phyloP scores from a whole-genome alignment of 2,113 vertebrate genomes.

The Nansenia antarctica region DNA sequence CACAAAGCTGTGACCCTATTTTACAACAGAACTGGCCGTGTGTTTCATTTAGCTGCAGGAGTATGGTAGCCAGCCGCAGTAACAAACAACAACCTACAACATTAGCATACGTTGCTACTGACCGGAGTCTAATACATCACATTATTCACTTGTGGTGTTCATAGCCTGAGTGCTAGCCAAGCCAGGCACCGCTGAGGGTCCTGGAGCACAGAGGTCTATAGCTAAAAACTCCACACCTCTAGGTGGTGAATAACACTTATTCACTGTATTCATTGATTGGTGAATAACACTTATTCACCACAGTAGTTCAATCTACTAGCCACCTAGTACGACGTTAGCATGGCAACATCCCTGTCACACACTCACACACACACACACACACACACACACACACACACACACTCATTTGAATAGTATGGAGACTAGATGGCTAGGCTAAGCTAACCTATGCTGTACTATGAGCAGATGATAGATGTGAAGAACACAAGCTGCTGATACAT shows the following conservation, averaged over 20 bases:
- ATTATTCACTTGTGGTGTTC: slow-evolving; percentile 56
- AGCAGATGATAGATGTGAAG: slow-evolving; percentile 61
- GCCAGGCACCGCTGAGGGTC: slow-evolving; percentile 59
- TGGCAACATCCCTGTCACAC: slow-evolving; percentile 1
- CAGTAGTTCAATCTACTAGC: slow-evolving; percentile 11
- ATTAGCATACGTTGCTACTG: slow-evolving; percentile 62
- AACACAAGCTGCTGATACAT: slow-evolving; percentile 65
- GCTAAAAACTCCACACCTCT: no score
- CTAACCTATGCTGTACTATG: slow-evolving; percentile 38
- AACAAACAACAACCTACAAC: slow-evolving; percentile 53
- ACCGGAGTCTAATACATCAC: slow-evolving; percentile 61
- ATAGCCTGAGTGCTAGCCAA: slow-evolving; percentile 62
- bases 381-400: not conserved
- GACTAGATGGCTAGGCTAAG: slow-evolving; percentile 46
- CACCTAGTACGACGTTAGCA: not conserved
- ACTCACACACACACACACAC: slow-evolving; percentile 19
- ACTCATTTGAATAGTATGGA: slow-evolving; percentile 47
- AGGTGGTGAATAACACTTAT: slow-evolving; percentile 46
- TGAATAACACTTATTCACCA: slow-evolving; percentile 45
- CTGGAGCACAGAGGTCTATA: slow-evolving; percentile 57
- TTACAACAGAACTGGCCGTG: no score
- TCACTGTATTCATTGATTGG: no score
- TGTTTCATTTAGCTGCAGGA: slow-evolving; percentile 51
- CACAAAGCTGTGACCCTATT: no score
- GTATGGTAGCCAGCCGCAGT: no score